Evolutionary conservation across 2,888 invertebrate genomes (phyloP).

Genomic region (Melangyna quadrimaculata): DNA sequence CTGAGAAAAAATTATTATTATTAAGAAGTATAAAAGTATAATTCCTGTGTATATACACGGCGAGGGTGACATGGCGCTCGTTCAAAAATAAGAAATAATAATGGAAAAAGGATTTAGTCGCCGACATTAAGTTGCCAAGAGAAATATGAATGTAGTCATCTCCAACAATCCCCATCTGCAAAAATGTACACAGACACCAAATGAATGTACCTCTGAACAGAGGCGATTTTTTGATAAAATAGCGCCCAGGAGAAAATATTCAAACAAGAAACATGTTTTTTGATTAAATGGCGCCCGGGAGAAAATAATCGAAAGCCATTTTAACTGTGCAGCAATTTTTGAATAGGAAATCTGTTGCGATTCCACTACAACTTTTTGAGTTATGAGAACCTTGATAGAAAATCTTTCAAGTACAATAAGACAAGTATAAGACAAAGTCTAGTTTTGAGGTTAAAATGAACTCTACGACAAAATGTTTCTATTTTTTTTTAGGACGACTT

Average conservation of each 20-base stretch:
- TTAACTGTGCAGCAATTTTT: no score
- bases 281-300: no score
- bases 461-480: no score
- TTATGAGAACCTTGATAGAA: no score
- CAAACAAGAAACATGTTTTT: no score
- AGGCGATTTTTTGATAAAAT: not conserved
- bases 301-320: no score
- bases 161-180: not conserved
- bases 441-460: no score
- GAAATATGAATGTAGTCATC: constrained; percentile 16
- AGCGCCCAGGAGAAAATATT: not conserved
- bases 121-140: constrained; percentile 71
- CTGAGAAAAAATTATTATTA: constrained; percentile 71
- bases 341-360: no score
- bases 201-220: not conserved
- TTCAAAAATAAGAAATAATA: constrained; percentile 77
- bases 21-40: constrained; percentile 63
- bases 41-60: constrained; percentile 15
- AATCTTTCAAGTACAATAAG: no score
- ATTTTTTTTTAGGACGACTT: no score
- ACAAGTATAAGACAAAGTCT: no score
- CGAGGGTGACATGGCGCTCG: not conserved
- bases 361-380: no score
- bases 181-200: not conserved
- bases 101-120: constrained; percentile 81